phyloP scores from a whole-genome alignment of 2,797 vertebrate genomes.

The Euphonia xanthogaster region DNA sequence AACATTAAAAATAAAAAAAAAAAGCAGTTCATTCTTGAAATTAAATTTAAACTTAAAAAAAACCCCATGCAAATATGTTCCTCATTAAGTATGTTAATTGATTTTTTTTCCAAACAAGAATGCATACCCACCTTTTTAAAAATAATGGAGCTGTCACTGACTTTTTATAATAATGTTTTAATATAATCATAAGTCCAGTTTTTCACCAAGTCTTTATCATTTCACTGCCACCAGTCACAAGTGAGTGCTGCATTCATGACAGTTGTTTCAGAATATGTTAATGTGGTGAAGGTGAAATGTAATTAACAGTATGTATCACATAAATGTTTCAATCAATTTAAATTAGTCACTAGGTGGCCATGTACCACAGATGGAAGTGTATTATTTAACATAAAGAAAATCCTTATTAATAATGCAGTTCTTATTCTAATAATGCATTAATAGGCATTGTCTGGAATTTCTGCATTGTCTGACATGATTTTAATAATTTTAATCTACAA shows the following conservation, averaged over 20 bases:
- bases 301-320: conserved; percentile 45
- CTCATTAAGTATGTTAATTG: background rate
- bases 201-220: background rate
- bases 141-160: background rate
- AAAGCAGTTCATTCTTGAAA: background rate
- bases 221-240: background rate
- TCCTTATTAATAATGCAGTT: conserved; percentile 39
- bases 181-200: background rate
- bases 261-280: conserved; percentile 10
- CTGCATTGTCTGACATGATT: background rate
- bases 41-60: background rate
- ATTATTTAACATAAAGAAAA: conserved; percentile 37
- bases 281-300: conserved; percentile 27
- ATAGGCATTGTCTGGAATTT: conserved; percentile 3
- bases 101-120: background rate
- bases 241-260: background rate
- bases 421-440: conserved; percentile 7
- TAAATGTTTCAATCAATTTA: conserved; percentile 50
- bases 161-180: background rate
- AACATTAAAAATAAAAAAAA: background rate
- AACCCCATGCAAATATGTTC: background rate
- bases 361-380: conserved; percentile 39
- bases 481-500: background rate
- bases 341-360: conserved; percentile 47
- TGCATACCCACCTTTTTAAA: background rate